Evolutionary conservation across 2,888 invertebrate species (phyloP).

Genomic region (Plagodis pulveraria): DNA sequence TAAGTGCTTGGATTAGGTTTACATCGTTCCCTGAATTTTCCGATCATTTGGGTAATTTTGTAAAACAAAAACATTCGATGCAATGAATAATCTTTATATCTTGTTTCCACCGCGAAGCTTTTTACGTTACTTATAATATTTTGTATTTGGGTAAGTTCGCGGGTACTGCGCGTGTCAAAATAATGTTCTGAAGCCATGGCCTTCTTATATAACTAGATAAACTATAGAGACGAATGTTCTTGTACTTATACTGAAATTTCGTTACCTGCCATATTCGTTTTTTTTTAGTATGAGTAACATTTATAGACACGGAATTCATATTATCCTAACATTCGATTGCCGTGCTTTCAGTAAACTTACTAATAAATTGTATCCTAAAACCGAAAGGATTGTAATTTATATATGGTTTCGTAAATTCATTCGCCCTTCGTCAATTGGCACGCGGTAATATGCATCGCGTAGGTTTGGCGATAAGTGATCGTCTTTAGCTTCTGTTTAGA

Average conservation of each 20-base stretch:
- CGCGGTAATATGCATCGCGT: conserved; percentile 3
- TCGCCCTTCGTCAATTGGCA: conserved; percentile 7
- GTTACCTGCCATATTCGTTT: no score
- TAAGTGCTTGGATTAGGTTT: conserved; percentile 8
- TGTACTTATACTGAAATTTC: no score
- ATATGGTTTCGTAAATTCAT: background rate
- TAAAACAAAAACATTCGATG: conserved; percentile 20
- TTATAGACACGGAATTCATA: no score
- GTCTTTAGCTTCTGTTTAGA: conserved; percentile 3
- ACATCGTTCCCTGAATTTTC: conserved; percentile 24
- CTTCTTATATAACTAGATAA: background rate
- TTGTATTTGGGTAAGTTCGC: conserved; percentile 24
- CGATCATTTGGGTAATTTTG: conserved; percentile 23
- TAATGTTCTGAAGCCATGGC: background rate
- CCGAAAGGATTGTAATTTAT: no score
- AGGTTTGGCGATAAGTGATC: conserved; percentile 8
- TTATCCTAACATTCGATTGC: no score
- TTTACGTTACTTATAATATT: conserved; percentile 14
- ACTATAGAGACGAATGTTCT: no score
- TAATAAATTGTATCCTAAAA: no score
- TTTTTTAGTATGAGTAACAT: no score
- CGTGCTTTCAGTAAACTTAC: no score
- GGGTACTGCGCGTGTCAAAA: conserved; percentile 9
- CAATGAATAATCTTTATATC: conserved; percentile 24
- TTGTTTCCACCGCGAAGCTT: conserved; percentile 17